Evolutionary conservation across 2,113 vertebrate species (phyloP).

Genomic region (Chamaea fasciata): DNA sequence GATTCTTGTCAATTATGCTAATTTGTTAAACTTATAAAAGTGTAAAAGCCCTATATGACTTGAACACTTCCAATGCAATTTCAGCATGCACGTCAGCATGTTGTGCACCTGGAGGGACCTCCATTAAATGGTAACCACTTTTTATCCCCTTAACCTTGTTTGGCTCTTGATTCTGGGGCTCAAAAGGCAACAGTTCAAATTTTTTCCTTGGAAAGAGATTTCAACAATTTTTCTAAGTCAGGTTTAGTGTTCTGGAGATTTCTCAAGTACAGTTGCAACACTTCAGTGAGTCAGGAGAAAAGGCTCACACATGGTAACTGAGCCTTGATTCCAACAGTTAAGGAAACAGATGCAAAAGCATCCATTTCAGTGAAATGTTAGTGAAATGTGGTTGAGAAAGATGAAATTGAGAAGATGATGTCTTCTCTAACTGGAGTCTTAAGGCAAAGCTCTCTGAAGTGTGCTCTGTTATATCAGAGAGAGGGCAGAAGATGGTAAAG

Average conservation of each 20-base stretch:
- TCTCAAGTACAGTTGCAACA: neutral
- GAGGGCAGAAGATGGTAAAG: neutral
- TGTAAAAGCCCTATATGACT: neutral
- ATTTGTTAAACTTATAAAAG: neutral
- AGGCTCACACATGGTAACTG: neutral
- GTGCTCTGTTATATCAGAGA: neutral
- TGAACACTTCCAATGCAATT: neutral
- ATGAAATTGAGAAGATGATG: neutral
- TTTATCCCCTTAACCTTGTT: neutral
- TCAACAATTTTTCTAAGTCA: neutral
- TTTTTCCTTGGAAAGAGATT: neutral
- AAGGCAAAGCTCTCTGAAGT: neutral
- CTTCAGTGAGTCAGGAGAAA: neutral
- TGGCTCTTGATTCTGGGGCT: neutral
- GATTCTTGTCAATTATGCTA: neutral
- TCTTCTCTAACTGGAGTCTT: neutral
- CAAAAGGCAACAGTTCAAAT: neutral
- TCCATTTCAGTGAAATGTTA: neutral
- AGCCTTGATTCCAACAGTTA: neutral
- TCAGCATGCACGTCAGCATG: accelerated
- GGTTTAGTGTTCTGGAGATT: neutral
- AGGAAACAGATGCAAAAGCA: neutral
- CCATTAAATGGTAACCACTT: neutral
- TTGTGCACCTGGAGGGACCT: neutral
- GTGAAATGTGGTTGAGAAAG: neutral